phyloP scores from a whole-genome alignment of 2,797 vertebrate genomes.

The Microhierax caerulescens region DNA sequence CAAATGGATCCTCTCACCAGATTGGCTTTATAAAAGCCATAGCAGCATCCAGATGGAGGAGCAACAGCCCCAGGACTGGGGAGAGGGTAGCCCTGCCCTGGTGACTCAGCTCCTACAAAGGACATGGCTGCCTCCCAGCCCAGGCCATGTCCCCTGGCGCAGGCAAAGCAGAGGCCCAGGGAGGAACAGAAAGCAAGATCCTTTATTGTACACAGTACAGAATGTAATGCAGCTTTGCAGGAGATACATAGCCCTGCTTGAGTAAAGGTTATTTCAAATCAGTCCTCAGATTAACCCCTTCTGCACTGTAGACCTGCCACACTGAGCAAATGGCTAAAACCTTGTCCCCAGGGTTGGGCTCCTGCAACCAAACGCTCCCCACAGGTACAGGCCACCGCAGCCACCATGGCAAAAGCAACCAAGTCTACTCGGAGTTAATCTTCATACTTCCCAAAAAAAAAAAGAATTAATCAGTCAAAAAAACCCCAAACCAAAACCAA shows the following conservation, averaged over 20 bases:
- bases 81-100: background rate
- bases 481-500: background rate
- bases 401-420: conserved; percentile 8
- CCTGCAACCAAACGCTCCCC: background rate
- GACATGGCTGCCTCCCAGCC: background rate
- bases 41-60: background rate
- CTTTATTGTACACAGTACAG: conserved; percentile 99
- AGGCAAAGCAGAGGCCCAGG: background rate
- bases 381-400: background rate
- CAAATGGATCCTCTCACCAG: fast-evolving
- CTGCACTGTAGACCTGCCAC: conserved; percentile 69
- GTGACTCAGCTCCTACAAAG: background rate
- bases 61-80: background rate
- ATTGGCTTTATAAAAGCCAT: fast-evolving
- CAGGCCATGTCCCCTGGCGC: fast-evolving
- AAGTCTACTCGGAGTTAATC: conserved; percentile 52
- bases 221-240: conserved; percentile 90
- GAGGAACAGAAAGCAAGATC: conserved; percentile 79
- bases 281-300: conserved; percentile 76
- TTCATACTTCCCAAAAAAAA: conserved; percentile 56
- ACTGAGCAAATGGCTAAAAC: conserved; percentile 42
- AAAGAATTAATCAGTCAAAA: conserved; percentile 40
- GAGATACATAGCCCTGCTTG: conserved; percentile 73
- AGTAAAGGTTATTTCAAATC: conserved; percentile 69
- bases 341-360: background rate